These are phyloP conservation scores for Phenganax marumi DNA, from an alignment of 92 coral and sea anemone genomes.

Conservation along the genomic window DNA sequence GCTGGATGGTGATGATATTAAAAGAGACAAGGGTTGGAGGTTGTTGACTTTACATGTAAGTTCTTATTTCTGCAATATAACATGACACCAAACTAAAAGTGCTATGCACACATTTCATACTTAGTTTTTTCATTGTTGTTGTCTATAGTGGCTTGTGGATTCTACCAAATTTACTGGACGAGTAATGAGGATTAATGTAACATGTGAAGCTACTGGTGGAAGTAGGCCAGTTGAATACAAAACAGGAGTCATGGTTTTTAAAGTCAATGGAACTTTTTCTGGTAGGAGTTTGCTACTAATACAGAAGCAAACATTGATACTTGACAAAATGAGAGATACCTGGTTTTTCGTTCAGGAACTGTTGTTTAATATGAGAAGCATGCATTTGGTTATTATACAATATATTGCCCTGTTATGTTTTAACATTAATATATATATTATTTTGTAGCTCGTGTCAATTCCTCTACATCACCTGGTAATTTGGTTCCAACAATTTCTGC, in stretches of 20 bases:
- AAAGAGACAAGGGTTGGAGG: not conserved
- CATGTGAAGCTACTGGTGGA: not conserved
- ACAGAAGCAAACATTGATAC: too few relatives aligned
- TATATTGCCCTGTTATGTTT: not conserved
- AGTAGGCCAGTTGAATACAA: not conserved
- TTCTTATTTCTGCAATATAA: not conserved
- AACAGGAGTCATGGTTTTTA: constrained; percentile 18
- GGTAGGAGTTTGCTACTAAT: not conserved
- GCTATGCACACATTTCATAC: not conserved
- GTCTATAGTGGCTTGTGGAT: not conserved
- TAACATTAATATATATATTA: not conserved
- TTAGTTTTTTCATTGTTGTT: not conserved
- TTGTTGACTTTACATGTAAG: not conserved
- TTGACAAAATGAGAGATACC: too few relatives aligned
- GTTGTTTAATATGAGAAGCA: too few relatives aligned
- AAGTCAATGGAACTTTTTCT: constrained; percentile 21
- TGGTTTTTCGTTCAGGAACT: not conserved
- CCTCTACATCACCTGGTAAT: not conserved
- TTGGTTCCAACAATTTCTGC: not conserved
- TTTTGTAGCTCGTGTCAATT: not conserved
- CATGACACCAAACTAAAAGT: not conserved
- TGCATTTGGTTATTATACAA: not conserved
- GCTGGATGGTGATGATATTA: not conserved
- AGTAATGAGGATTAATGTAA: constrained; percentile 20
- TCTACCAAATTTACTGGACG: constrained; percentile 11